A percentile compares a stretch with the other conserved stretches of the same genome.
phyloP scores from a whole-genome alignment of 2,888 invertebrate genomes.

The Rhopalosiphum nymphaeae region DNA sequence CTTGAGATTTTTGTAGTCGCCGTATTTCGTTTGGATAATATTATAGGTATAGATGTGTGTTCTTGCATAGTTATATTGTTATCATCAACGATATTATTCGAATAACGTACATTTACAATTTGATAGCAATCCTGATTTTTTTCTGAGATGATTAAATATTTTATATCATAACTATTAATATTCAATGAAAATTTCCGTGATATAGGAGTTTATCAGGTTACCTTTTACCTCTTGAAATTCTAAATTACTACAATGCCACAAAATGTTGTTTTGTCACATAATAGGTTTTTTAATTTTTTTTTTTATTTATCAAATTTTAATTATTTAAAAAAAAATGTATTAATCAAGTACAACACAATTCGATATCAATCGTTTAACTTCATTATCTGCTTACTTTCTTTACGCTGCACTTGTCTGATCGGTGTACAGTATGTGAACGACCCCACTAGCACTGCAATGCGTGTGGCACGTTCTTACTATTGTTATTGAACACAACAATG shows the following conservation, averaged over 20 bases:
- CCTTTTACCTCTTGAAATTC: background rate
- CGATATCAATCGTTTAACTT: background rate
- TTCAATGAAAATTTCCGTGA: background rate
- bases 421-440: background rate
- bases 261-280: background rate
- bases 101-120: background rate
- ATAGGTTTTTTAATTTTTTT: no score
- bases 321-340: background rate
- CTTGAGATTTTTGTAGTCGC: background rate
- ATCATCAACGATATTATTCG: background rate
- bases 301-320: background rate
- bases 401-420: background rate
- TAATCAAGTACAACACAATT: background rate
- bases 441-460: background rate
- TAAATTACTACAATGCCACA: background rate
- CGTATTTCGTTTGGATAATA: background rate
- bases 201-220: background rate
- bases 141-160: background rate
- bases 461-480: constrained; percentile 47
- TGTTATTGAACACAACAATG: constrained; percentile 36
- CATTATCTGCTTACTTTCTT: background rate
- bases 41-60: background rate
- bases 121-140: background rate
- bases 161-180: background rate
- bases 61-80: no score